Conservation (phyloP, 1,140 invertebrate genomes). For the Drosophila sproati region DNA sequence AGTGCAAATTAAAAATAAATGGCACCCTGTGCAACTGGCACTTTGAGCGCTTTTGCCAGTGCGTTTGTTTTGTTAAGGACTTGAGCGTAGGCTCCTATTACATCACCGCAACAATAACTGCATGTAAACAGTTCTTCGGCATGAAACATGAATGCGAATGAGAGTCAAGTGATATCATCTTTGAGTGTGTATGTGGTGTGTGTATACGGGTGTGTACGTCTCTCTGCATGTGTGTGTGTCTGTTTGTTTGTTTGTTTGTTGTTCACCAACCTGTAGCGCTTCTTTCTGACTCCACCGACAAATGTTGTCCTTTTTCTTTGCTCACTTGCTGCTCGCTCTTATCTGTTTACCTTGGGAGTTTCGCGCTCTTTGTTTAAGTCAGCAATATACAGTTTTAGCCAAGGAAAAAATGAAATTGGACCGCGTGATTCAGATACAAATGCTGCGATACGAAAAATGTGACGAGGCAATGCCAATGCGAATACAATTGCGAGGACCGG, state of each 20-base stretch:
- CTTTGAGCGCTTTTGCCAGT: neutral
- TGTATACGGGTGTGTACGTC: conserved; percentile 1
- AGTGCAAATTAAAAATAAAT: neutral
- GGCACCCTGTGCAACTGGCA: conserved; percentile 13
- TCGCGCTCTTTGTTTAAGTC: neutral
- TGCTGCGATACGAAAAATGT: conserved; percentile 1
- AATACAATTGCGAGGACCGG: conserved; percentile 6
- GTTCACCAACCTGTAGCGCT: conserved; percentile 68
- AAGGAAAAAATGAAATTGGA: conserved; percentile 21
- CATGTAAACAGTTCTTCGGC: conserved; percentile 17
- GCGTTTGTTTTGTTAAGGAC: conserved; percentile 59
- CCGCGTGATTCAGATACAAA: conserved; percentile 2
- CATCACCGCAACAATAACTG: conserved; percentile 57
- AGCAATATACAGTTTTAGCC: neutral
- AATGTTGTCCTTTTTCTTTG: conserved; percentile 14
- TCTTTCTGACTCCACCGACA: conserved; percentile 13
- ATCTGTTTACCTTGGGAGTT: conserved; percentile 10
- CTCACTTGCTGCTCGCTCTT: neutral
- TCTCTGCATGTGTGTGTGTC: too few relatives aligned
- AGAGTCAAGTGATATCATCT: conserved; percentile 31
- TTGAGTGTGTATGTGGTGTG: conserved; percentile 8
- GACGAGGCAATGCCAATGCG: conserved; percentile 39
- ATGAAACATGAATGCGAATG: conserved; percentile 17
- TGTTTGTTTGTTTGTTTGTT: neutral
- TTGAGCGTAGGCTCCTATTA: conserved; percentile 49